Evolutionary conservation across 2,797 vertebrate genomes (phyloP), one percentile per base, ranked within the genome.

Genomic region (Cossypha dichroa): DNA sequence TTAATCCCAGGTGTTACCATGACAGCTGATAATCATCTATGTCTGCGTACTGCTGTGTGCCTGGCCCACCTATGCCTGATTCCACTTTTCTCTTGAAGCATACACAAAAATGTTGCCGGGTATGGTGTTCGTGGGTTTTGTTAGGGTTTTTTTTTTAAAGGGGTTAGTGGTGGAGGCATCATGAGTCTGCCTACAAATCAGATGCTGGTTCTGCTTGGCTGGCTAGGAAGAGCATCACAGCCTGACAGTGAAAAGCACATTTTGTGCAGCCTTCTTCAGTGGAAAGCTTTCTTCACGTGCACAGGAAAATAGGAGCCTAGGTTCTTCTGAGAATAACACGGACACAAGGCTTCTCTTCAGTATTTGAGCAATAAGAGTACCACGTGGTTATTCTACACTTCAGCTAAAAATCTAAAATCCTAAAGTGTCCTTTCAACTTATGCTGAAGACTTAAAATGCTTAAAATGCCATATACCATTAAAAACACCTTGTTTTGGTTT

Each of bases 361-460:
- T 96, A 66, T 63, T 33, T 81, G 76, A 92, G 63, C 80, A 84
- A 69, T 51, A 58, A 74, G 2, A 88, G n/a, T 1, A 0, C 43
- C 12, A 17, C 75, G 49, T 59, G 41, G 10, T 55, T 94, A 74
- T n/a, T 46, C 31, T 91, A 72, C 12, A 33, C 43, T 54, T 83
- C 72, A 93, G 75, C 59, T 85, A 59, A 84, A 95, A 73, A 55
- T 75, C 43, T 77, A 84, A 86, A 93, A 86, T 26, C 21, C 43
- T 81, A 80, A 59, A 74, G 28, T 20, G 49, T 33, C 43, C 55
- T 89, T 52, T 92, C 72, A 81, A 69, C 13, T 48, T 52, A 83
- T 12, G 20, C 26, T 83, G 68, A 88, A 79, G 76, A 88, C 23
- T 85, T 78, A 43, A 25, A 72, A 22, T 49, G 38, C 70, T 92